Conservation (phyloP, 2,797 vertebrate species). For the Chrysocyon brachyurus region DNA sequence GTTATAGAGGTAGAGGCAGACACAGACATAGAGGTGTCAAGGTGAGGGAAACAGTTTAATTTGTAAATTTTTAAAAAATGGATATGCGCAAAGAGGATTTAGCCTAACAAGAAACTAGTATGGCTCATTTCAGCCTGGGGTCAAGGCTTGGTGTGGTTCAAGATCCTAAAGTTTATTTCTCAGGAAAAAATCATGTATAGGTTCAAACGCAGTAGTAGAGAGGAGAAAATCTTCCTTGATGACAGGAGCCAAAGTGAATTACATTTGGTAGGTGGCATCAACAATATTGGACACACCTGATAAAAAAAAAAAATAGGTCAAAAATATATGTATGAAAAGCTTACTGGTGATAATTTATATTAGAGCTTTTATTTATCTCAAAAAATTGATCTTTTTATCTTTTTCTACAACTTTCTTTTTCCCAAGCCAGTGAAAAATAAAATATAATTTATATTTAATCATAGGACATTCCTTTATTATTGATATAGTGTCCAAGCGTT, state of each 20-base stretch:
- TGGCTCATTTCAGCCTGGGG: background rate
- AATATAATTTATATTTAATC: background rate
- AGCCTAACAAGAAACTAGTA: background rate
- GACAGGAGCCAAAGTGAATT: background rate
- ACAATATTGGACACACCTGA: background rate
- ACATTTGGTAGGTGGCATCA: background rate
- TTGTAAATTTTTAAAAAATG: background rate
- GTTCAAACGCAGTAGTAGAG: background rate
- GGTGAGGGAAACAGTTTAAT: background rate
- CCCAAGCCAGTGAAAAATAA: background rate
- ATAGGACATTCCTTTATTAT: background rate
- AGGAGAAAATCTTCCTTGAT: background rate
- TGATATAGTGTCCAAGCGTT: background rate
- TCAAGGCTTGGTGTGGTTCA: background rate
- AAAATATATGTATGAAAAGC: background rate
- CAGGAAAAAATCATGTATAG: background rate
- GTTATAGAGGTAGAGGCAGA: background rate
- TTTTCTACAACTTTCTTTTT: constrained; percentile 28
- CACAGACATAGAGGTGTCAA: background rate
- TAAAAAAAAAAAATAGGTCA: background rate
- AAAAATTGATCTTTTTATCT: background rate
- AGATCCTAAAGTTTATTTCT: background rate
- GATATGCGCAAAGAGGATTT: background rate
- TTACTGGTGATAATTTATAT: background rate
- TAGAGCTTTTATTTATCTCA: background rate